Conservation (phyloP, 2,797 vertebrate species). For the Enteromius thamalakanensis region DNA sequence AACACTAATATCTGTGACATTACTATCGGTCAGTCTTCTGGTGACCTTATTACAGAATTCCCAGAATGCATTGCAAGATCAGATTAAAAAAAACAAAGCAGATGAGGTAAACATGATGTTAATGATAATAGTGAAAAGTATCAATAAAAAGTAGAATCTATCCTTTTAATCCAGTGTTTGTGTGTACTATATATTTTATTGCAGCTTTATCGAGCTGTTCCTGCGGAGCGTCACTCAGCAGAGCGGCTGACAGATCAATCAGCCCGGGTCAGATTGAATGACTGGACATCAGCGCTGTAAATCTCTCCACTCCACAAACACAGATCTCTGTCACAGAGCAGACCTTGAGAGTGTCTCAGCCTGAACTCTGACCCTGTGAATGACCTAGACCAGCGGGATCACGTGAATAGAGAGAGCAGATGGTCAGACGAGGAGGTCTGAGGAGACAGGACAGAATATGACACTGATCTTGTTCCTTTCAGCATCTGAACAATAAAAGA, state of each 20-base stretch:
- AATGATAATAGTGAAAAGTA: background rate
- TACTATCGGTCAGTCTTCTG: no score
- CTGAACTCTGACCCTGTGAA: background rate
- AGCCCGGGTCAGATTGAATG: background rate
- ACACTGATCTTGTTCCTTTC: background rate
- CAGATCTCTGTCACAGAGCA: background rate
- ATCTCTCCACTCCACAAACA: background rate
- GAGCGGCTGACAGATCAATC: background rate
- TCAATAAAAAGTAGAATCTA: background rate
- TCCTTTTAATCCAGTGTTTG: background rate
- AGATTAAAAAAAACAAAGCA: background rate
- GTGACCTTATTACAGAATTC: background rate
- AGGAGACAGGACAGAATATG: background rate
- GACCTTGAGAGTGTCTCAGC: background rate
- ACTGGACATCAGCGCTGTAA: background rate
- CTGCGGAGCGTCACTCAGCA: background rate
- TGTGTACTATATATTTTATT: background rate
- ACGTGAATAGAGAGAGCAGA: background rate
- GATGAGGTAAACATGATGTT: background rate
- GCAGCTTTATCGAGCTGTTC: background rate
- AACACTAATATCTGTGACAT: no score
- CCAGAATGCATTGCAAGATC: background rate
- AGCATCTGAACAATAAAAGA: background rate
- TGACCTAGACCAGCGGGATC: background rate
- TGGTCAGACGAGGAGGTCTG: background rate